Conservation (phyloP, 35 echinoderm and acorn worm species). For the Lytechinus variegatus region DNA sequence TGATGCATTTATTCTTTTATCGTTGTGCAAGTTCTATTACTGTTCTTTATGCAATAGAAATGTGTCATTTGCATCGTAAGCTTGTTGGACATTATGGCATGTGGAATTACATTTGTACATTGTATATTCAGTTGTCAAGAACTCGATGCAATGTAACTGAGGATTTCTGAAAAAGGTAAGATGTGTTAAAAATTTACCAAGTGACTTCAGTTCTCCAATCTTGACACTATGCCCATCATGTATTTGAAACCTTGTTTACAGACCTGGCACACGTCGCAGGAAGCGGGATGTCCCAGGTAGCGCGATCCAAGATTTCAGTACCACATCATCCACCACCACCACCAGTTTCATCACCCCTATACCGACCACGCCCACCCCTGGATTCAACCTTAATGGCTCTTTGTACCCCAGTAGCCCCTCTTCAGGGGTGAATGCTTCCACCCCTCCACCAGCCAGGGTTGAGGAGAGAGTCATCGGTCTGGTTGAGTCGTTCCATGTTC, state of each 20-base stretch:
- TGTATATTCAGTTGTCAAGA: background rate
- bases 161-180: background rate
- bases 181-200: background rate
- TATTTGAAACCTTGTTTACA: background rate
- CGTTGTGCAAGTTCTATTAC: background rate
- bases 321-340: background rate
- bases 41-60: background rate
- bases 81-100: background rate
- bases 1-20: background rate
- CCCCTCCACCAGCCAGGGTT: background rate
- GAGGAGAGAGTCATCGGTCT: slow-evolving; percentile 41
- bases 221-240: background rate
- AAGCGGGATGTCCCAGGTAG: slow-evolving; percentile 21
- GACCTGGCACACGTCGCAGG: slow-evolving; percentile 51
- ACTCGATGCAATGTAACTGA: background rate
- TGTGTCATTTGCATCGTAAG: background rate
- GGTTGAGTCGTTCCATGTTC: slow-evolving; percentile 25
- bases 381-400: background rate
- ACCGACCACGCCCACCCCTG: slow-evolving; percentile 29
- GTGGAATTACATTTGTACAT: background rate
- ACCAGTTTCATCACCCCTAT: background rate
- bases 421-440: background rate
- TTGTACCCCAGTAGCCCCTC: slow-evolving; percentile 39
- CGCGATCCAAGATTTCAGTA: background rate
- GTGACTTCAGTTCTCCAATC: background rate